A percentile compares a stretch with the other conserved stretches of the same genome.
Evolutionary conservation across 2,113 vertebrate species (phyloP).

Genomic region (Odocoileus hemionus): DNA sequence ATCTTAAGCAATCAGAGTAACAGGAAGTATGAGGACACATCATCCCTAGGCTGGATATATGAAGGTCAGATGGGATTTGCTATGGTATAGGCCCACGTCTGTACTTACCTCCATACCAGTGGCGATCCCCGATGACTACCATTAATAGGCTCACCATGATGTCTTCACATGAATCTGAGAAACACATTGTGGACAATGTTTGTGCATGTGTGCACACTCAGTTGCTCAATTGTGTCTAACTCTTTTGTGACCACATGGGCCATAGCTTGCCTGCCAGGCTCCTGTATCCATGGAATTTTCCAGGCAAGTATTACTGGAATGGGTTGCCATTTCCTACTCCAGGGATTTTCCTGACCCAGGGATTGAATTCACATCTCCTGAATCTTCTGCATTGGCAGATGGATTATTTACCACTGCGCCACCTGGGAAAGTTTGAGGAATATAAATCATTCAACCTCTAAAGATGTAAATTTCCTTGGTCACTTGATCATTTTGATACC

Average conservation of each 20-base stretch:
- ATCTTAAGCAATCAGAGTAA: background rate
- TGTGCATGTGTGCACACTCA: background rate
- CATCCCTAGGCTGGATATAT: background rate
- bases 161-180: background rate
- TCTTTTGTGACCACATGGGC: background rate
- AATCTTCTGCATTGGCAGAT: background rate
- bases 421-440: background rate
- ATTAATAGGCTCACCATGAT: background rate
- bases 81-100: background rate
- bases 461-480: background rate
- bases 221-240: background rate
- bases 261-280: background rate
- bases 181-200: background rate
- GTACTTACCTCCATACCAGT: background rate
- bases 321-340: background rate
- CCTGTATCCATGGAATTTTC: background rate
- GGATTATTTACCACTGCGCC: background rate
- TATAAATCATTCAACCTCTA: background rate
- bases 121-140: background rate
- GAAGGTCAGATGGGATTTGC: background rate
- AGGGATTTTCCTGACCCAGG: background rate
- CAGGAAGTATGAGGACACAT: background rate
- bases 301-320: background rate
- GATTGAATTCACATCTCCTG: background rate
- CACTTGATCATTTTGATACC: background rate